Base-by-base conservation (phyloP, 1,140 invertebrate genomes). In the Temnothorax nylanderi region DNA sequence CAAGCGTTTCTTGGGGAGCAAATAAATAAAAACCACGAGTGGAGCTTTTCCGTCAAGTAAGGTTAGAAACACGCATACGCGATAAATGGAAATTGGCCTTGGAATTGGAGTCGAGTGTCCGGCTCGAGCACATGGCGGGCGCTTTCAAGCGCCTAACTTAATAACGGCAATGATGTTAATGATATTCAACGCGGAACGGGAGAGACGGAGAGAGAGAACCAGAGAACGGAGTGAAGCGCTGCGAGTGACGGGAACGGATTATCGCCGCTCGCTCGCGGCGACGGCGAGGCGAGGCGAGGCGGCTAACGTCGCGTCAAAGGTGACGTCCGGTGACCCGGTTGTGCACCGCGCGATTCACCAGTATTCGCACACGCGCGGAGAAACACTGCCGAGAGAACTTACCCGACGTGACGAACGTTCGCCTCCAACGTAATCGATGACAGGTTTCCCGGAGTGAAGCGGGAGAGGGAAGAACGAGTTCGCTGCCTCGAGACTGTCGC, bases 301-400 rank as follows among this genome's bases (percentile, higher is more conserved):
- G 37, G 26, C 65, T 37, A 60, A 74, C 69, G 18, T 75, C 80
- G 47, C 69, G 54, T 75, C 80, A 62, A 84, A 84, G 41, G 69
- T 84, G 67, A 74, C 69, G 80, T 87, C 67, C 60, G 18, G 44
- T 62, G 64, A 87, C 34, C 62, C 32, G 26, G 41, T 85, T 21
- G 16, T 21, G 37, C 56, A 56, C n/a, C 58, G 56, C 18, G 37
- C 32, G 41, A 74, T n/a, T 80, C 41, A 1, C 26, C 26, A 1
- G 26, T 26, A 26, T 26, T 26, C 26, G 26, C 26, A 1, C 26
- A 26, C 26, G 1, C 26, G 26, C 26, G 26, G 26, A 26, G 26
- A 26, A 26, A 26, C 1, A 0, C 41, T 44, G 47, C 4, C 2
- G 16, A 10, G 11, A 8, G 13, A 1, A n/a, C 85, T 90, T 84